Base-by-base conservation (phyloP, 2,797 vertebrate genomes). In the Mustela erminea region DNA sequence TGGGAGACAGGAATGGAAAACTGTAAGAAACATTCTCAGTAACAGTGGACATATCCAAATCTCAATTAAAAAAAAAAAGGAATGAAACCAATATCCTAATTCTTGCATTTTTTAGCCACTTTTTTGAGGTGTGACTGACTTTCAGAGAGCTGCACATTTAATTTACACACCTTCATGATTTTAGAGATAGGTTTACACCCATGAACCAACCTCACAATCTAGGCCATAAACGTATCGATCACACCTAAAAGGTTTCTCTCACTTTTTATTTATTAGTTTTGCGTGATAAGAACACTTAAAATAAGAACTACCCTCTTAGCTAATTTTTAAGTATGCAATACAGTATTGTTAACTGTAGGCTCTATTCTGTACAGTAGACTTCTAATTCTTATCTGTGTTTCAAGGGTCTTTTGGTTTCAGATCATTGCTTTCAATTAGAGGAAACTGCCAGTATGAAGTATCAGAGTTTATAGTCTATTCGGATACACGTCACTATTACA, bases 1-100 rank as follows among this genome's bases (percentile, higher is more conserved):
- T 89, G 77, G 75, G 66, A 98, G 72, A 92, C 49, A 93, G 78
- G 72, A 97, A 60, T 60, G 77, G 82, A 93, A 93, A 95, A 72
- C 56, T 52, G 56, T 84, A 70, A 85, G 56, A 93, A 93, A 72
- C 20, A 80, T 49, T 96, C 66, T 97, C 77, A 83, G 83, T 64
- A 43, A 43, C 1, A 84, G 84, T 64, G 27, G 81, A 83, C 14
- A 88, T 58, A 93, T 62, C 81, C 32, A 92, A 97, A 87, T 68
- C 74, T 85, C 41, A 60, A 41, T n/a, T 7, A 4, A 11, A 21
- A 77, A 72, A 75, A 58, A 58, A 46, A 56, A 83, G 27, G 13
- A 96, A 87, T 86, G 13, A 88, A 95, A 13, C n/a, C 15, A 58
- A 32, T 84, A 46, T 49, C 72, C 29, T 87, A 92, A 92, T 82